Evolutionary conservation across 64 coral and sea anemone species (phyloP).

Genomic region (Montipora capricornis): DNA sequence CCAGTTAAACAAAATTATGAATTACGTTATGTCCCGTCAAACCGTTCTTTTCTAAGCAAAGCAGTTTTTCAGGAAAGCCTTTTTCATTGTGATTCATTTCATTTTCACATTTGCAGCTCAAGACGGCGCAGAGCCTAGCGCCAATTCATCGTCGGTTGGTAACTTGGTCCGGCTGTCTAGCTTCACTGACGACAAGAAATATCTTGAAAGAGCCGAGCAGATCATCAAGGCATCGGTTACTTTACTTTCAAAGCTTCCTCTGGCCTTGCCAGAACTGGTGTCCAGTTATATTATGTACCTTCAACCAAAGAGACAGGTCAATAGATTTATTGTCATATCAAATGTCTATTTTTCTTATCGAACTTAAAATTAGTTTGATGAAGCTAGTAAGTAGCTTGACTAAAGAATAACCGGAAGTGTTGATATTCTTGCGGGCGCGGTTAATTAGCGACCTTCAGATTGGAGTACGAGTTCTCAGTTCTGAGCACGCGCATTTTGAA

Average conservation of each 20-base stretch:
- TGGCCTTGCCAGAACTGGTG: conserved; percentile 92
- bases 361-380: too few relatives aligned
- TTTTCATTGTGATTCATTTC: not conserved
- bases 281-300: conserved; percentile 76
- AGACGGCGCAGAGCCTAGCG: conserved; percentile 98
- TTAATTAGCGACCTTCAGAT: too few relatives aligned
- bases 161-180: conserved; percentile 82
- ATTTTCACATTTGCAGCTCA: conserved; percentile 75
- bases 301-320: conserved; percentile 80
- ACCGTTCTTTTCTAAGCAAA: too few relatives aligned
- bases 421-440: too few relatives aligned
- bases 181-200: conserved; percentile 75
- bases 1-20: too few relatives aligned
- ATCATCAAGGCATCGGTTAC: conserved; percentile 91
- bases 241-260: conserved; percentile 82
- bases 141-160: conserved; percentile 77
- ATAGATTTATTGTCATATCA: too few relatives aligned
- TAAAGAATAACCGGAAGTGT: too few relatives aligned
- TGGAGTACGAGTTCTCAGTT: too few relatives aligned
- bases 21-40: too few relatives aligned
- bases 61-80: not conserved
- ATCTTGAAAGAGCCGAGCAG: conserved; percentile 70
- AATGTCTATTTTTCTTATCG: too few relatives aligned
- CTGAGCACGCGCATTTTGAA: too few relatives aligned
- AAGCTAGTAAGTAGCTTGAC: too few relatives aligned